phyloP scores from a whole-genome alignment of 2,888 invertebrate species.

The Aphidoletes aphidimyza region DNA sequence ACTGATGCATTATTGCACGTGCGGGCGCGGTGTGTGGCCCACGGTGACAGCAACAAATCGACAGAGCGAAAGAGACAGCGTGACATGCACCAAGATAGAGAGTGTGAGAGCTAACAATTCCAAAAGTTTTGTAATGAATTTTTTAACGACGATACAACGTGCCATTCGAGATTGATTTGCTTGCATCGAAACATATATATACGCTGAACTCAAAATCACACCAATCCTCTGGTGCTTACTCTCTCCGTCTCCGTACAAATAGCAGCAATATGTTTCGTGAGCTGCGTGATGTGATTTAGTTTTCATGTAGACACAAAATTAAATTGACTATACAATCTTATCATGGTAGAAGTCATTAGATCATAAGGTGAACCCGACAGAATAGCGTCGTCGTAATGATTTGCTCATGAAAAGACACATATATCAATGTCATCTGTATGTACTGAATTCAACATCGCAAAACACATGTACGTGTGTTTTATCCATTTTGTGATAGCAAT shows the following conservation, averaged over 20 bases:
- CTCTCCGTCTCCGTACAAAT: background rate
- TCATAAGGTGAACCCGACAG: conserved; percentile 29
- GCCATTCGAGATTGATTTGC: background rate
- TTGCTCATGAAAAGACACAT: conserved; percentile 40
- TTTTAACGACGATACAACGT: background rate
- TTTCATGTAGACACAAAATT: conserved; percentile 37
- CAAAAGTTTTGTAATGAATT: background rate
- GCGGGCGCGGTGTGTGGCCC: no score
- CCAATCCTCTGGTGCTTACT: background rate
- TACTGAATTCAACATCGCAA: background rate
- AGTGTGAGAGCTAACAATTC: background rate
- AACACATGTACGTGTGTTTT: conserved; percentile 48
- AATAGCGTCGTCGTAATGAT: background rate
- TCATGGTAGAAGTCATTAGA: conserved; percentile 52
- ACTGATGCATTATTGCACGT: no score
- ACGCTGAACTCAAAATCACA: background rate
- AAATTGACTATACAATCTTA: conserved; percentile 48
- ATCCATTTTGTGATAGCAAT: conserved; percentile 19
- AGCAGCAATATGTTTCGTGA: background rate
- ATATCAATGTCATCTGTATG: conserved; percentile 41
- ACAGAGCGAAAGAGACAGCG: no score
- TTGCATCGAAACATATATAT: background rate
- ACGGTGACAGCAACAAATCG: no score
- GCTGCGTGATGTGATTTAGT: conserved; percentile 37
- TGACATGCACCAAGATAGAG: no score